Base-by-base conservation (phyloP, 2,113 vertebrate species). In the Pycnonotus jocosus region DNA sequence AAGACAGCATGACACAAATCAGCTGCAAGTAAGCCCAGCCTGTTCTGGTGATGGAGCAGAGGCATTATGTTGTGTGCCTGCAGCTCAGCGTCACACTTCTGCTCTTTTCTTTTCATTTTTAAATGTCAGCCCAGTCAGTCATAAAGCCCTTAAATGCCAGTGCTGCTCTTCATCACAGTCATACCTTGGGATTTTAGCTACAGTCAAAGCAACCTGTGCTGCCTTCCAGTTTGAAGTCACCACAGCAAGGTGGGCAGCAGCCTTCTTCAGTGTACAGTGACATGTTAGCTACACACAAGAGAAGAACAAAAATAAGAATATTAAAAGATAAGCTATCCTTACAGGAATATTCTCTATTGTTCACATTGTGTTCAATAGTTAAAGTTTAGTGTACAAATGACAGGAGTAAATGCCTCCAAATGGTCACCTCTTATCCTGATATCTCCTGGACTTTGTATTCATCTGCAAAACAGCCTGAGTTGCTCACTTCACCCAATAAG, bases 171-270 rank as follows among this genome's bases (percentile, higher is more conserved):
- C 35, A 23, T 10, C 15, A 33, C 47, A 23, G 40, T 58, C 93
- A 96, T 97, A 98, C 98, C 97, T 62, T 16, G n/a, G 18, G 7
- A 37, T n/a, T 97, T 48, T 92, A 73, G 2, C 73, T 82, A 90
- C 98, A 99, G 90, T 98, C 96, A 81, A 98, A 98, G 96, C 98
- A 99, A 37, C 98, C 96, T 86, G 84, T 72, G 44, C 92, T 38
- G 20, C 81, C 2, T 25, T 86, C 30, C 77, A 62, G 5, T 45
- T 53, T 33, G 60, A 89, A 60, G n/a, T 72, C 9, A 9, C 91
- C 94, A 44, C 98, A 99, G 81, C 98, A 98, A 51, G 10, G 88
- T 65, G 98, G 88, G 83, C 98, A 99, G 76, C 97, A 98, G 18
- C 97, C 84, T 13, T 98, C 98, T 5, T 98, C 97, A 33, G 15